phyloP scores from a whole-genome alignment of 2,888 invertebrate species.

The Cheilosia grossa region DNA sequence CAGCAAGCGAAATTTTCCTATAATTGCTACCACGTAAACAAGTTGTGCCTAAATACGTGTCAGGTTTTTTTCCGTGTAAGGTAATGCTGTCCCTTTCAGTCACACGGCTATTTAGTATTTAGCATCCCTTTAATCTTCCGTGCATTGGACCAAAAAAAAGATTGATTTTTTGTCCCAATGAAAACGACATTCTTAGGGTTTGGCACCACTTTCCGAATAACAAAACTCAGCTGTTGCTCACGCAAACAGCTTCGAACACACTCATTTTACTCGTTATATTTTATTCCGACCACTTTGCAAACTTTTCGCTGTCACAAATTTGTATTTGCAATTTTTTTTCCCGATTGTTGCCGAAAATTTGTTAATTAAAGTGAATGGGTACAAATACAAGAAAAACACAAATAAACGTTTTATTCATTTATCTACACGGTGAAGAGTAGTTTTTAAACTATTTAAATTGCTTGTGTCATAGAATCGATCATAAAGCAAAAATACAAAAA shows the following conservation, averaged over 20 bases:
- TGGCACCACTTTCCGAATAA: constrained; percentile 5
- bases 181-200: not conserved
- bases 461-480: not conserved
- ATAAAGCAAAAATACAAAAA: not conserved
- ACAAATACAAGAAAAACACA: not conserved
- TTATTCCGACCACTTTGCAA: constrained; percentile 26
- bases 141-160: no score
- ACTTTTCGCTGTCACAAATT: constrained; percentile 48
- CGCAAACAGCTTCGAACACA: constrained; percentile 11
- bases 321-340: constrained; percentile 63
- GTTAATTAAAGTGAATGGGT: not conserved
- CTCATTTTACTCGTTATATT: constrained; percentile 40
- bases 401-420: not conserved
- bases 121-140: no score
- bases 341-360: constrained; percentile 61
- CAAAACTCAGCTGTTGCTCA: constrained; percentile 6
- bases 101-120: no score
- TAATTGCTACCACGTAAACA: no score
- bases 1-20: no score
- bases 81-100: no score
- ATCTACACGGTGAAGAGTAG: not conserved
- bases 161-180: no score
- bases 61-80: no score
- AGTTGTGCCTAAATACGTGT: no score
- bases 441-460: not conserved